Conservation (phyloP, 2,797 vertebrate species). For the Mycteria americana region DNA sequence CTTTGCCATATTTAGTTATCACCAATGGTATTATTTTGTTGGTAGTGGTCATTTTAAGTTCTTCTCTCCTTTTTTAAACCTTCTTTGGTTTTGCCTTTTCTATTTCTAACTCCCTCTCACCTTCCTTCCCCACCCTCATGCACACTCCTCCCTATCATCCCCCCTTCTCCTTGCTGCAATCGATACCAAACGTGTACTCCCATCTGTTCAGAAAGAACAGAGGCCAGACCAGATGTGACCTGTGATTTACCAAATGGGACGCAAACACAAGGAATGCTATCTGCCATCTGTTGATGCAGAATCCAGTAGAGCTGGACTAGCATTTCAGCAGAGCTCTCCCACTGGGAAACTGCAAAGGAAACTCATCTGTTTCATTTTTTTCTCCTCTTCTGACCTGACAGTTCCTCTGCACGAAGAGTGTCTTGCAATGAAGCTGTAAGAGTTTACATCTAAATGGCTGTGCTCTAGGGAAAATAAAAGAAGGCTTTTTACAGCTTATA, state of each 20-base stretch:
- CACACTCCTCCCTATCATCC: background rate
- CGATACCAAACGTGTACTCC: slow-evolving; percentile 16
- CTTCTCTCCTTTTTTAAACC: background rate
- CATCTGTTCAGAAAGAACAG: slow-evolving; percentile 66
- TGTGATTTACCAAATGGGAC: slow-evolving; percentile 81
- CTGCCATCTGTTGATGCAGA: slow-evolving; percentile 84
- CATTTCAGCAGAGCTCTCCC: slow-evolving; percentile 65
- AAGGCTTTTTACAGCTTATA: slow-evolving; percentile 15
- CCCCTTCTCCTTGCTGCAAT: background rate
- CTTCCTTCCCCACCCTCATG: background rate
- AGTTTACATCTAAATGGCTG: slow-evolving; percentile 41
- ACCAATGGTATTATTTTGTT: background rate
- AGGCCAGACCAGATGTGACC: slow-evolving; percentile 83
- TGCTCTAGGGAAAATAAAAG: slow-evolving; percentile 33
- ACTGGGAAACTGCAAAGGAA: slow-evolving; percentile 63
- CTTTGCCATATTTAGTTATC: background rate
- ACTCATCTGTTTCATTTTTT: slow-evolving; percentile 57
- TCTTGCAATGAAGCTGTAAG: slow-evolving; percentile 50
- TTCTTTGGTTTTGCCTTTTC: background rate
- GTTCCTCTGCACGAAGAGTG: slow-evolving; percentile 41
- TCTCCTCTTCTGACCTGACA: slow-evolving; percentile 61
- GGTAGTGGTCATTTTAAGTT: background rate
- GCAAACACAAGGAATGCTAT: slow-evolving; percentile 77
- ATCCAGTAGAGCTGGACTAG: slow-evolving; percentile 70
- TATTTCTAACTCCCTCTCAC: background rate